These are phyloP conservation scores for Lanius ludovicianus DNA, from an alignment of 2,113 vertebrate species.

Conservation along the genomic window DNA sequence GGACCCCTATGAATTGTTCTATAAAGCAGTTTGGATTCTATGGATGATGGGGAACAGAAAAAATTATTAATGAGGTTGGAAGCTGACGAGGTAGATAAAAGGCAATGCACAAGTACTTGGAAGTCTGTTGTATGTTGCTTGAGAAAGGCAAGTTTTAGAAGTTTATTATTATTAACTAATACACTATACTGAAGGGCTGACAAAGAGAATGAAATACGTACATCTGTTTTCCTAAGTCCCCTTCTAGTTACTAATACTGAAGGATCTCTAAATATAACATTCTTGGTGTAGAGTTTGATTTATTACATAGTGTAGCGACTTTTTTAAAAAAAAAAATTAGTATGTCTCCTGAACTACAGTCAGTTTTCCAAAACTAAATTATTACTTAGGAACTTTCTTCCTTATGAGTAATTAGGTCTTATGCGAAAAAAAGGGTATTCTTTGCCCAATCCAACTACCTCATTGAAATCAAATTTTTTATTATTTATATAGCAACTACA, in stretches of 20 bases:
- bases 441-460: background rate
- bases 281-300: background rate
- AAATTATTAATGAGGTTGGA: background rate
- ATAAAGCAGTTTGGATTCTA: background rate
- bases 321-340: background rate
- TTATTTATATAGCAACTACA: background rate
- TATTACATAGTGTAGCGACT: background rate
- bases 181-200: background rate
- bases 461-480: background rate
- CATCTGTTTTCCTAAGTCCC: background rate
- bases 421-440: background rate
- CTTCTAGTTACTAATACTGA: background rate
- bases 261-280: background rate
- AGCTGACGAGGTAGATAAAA: background rate
- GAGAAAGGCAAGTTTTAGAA: background rate
- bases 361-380: background rate
- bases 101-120: background rate
- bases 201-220: background rate
- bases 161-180: background rate
- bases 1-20: background rate
- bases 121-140: background rate
- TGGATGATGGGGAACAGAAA: background rate
- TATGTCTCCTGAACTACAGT: background rate
- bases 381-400: background rate
- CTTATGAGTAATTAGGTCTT: background rate